Evolutionary conservation across 2,888 invertebrate genomes (phyloP).

Genomic region (Eupithecia vulgata): DNA sequence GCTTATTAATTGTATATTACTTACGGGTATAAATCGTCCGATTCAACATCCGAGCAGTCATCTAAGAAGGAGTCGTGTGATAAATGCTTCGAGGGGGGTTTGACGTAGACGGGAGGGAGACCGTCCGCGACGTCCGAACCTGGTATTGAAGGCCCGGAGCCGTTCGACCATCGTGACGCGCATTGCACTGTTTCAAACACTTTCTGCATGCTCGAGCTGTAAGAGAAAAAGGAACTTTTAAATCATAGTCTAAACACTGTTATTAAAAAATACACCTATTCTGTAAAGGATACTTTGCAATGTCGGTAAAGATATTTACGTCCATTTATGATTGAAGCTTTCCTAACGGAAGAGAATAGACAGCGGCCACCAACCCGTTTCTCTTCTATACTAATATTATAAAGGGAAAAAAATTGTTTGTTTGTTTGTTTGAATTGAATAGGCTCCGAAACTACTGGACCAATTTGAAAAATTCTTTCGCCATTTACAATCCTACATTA

Average conservation of each 20-base stretch:
- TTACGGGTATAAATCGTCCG: conserved; percentile 90
- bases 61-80: conserved; percentile 82
- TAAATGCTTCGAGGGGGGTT: conserved; percentile 85
- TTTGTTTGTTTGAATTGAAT: too few species aligned
- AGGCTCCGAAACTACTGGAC: too few species aligned
- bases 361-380: too few species aligned
- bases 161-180: conserved; percentile 86
- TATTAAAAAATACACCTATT: not conserved
- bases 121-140: conserved; percentile 75
- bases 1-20: conserved; percentile 53
- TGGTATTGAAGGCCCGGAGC: conserved; percentile 70
- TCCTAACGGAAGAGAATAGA: not conserved
- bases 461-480: too few species aligned
- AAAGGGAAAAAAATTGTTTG: too few species aligned
- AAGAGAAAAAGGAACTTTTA: not conserved
- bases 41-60: conserved; percentile 85
- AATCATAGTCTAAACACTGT: not conserved
- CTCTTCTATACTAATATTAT: too few species aligned
- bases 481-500: too few species aligned
- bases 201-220: conserved; percentile 91
- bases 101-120: conserved; percentile 72
- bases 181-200: conserved; percentile 96
- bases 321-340: not conserved
- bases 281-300: not conserved
- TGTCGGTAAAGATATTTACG: too few species aligned